Percentiles rank a stretch among this genome's conserved stretches.
Conservation (phyloP, 2,797 vertebrate genomes). For the Dromococcyx pavoninus region DNA sequence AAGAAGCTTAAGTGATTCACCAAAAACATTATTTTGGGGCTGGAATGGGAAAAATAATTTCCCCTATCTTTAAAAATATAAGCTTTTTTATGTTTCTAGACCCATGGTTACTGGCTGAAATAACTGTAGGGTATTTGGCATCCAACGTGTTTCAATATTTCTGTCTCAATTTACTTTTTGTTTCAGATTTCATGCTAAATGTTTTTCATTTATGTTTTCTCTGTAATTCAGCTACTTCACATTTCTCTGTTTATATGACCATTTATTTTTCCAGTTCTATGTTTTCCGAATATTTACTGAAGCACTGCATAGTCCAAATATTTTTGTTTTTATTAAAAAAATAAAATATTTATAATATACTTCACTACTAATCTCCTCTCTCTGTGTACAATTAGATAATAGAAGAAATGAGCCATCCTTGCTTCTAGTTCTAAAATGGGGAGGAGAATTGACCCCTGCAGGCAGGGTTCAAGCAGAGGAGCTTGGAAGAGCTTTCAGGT, state of each 20-base stretch:
- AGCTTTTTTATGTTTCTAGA: background rate
- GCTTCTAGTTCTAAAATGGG: conserved; percentile 89
- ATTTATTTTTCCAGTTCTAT: background rate
- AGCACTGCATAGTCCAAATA: background rate
- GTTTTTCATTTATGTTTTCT: background rate
- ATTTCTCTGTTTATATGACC: background rate
- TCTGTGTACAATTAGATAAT: conserved; percentile 74
- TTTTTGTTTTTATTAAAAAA: background rate
- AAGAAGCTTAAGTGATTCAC: background rate
- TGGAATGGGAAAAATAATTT: background rate
- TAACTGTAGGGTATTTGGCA: background rate
- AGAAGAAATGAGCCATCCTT: conserved; percentile 86
- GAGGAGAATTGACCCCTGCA: conserved; percentile 88
- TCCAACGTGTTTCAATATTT: background rate
- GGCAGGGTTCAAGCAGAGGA: conserved; percentile 90
- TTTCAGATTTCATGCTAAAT: background rate
- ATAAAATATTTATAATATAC: no score
- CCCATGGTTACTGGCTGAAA: background rate
- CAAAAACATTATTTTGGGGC: background rate
- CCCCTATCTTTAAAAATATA: background rate
- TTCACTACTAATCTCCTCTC: background rate
- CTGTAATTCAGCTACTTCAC: background rate
- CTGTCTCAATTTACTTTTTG: background rate
- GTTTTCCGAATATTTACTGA: background rate
- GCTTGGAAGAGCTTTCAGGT: conserved; percentile 88